Conservation (phyloP, 2,113 vertebrate genomes). For the Zosterops borbonicus region DNA sequence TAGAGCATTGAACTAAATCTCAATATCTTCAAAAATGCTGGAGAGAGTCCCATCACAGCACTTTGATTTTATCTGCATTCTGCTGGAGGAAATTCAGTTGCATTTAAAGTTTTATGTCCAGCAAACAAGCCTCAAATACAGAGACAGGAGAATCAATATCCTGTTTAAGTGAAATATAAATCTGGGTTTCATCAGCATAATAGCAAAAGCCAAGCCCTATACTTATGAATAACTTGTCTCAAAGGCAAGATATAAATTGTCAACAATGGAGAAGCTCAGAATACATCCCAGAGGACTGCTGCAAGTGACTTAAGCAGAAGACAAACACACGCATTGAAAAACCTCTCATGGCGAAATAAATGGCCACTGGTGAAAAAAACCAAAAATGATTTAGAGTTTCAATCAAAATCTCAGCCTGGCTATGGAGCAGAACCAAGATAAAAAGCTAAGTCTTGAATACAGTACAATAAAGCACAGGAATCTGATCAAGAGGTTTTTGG, state of each 20-base stretch:
- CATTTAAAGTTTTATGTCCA: constrained; percentile 57
- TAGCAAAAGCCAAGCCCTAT: constrained; percentile 43
- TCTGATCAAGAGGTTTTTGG: not conserved
- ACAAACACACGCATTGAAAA: not conserved
- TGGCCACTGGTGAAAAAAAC: not conserved
- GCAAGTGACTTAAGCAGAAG: constrained; percentile 11
- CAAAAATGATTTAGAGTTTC: not conserved
- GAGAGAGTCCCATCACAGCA: not conserved
- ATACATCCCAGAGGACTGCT: not conserved
- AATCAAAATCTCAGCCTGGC: not conserved
- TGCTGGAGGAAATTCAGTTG: constrained; percentile 48
- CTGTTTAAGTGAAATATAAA: constrained; percentile 66
- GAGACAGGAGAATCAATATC: constrained; percentile 63
- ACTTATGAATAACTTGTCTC: constrained; percentile 52
- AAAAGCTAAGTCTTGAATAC: not conserved
- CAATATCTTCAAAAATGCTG: not conserved
- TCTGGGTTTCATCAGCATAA: constrained; percentile 57
- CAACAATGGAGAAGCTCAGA: constrained; percentile 20
- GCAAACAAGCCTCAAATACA: constrained; percentile 44
- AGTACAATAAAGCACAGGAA: not conserved
- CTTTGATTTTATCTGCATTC: constrained; percentile 37
- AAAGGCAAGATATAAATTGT: constrained; percentile 38
- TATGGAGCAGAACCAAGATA: not conserved
- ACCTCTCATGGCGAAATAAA: constrained; percentile 1
- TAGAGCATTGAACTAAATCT: not conserved